Conservation (phyloP, 2,113 vertebrate species). For the Centrocercus urophasianus region DNA sequence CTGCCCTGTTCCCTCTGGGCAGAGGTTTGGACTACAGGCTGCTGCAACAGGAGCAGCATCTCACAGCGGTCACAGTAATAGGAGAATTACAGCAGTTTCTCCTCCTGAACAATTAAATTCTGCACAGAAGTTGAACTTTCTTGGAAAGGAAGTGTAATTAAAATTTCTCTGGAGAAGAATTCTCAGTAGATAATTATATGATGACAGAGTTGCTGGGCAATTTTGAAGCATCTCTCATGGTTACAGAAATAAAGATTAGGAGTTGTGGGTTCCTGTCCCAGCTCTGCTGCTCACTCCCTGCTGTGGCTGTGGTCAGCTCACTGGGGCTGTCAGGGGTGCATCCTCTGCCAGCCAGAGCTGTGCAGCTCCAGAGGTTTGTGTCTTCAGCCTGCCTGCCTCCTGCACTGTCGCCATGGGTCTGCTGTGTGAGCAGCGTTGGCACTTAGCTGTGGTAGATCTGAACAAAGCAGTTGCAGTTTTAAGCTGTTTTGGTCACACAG, state of each 20-base stretch:
- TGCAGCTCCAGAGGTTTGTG: neutral
- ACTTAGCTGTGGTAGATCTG: neutral
- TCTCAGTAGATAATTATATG: neutral
- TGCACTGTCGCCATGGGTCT: neutral
- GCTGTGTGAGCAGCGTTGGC: neutral
- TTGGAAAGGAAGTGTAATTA: neutral
- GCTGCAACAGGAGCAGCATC: neutral
- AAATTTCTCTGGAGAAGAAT: neutral
- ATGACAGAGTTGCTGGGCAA: neutral
- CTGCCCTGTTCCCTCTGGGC: neutral
- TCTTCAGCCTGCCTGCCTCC: neutral
- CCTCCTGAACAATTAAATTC: neutral
- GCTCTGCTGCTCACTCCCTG: neutral
- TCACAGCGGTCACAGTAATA: neutral
- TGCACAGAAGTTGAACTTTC: neutral
- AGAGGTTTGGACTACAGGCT: neutral
- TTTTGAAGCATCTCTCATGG: neutral
- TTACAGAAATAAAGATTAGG: neutral
- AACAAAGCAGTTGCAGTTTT: neutral
- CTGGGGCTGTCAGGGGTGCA: neutral
- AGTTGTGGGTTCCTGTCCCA: neutral
- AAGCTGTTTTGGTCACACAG: neutral
- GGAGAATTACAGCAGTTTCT: neutral
- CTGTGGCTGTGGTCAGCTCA: neutral
- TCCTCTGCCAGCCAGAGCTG: neutral